Evolutionary conservation across 2,888 invertebrate species (phyloP).

Genomic region (Amiota mariae): DNA sequence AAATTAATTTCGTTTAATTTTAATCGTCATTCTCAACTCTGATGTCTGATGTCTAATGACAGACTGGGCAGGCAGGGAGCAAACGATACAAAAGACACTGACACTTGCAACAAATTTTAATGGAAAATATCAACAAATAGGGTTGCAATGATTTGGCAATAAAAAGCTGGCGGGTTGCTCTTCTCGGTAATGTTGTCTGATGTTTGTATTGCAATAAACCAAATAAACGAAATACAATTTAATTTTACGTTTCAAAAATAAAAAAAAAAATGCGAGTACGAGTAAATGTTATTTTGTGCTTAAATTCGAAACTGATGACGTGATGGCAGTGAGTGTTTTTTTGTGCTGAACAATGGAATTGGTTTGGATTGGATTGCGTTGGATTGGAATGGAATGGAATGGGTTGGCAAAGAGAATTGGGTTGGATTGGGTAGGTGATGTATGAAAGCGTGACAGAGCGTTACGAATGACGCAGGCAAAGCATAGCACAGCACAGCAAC

Average conservation of each 20-base stretch:
- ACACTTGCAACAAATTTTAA: constrained; percentile 33
- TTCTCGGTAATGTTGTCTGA: no score
- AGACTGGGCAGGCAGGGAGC: background rate
- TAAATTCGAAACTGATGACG: constrained; percentile 17
- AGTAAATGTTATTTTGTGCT: background rate
- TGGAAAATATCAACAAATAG: constrained; percentile 31
- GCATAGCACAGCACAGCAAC: background rate
- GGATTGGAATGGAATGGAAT: background rate
- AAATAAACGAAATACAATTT: constrained; percentile 43
- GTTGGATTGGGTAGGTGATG: background rate
- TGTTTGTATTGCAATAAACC: constrained; percentile 28
- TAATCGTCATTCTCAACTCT: constrained; percentile 1
- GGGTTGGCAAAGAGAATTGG: no score
- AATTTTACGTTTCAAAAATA: constrained; percentile 36
- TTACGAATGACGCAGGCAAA: constrained; percentile 9
- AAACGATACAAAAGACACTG: constrained; percentile 38
- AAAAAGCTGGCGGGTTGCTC: background rate
- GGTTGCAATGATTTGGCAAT: constrained; percentile 52
- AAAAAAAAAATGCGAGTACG: constrained; percentile 25
- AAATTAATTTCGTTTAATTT: constrained; percentile 43
- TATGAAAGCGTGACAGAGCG: constrained; percentile 17
- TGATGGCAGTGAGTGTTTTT: background rate
- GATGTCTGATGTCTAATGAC: background rate
- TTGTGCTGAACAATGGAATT: no score
- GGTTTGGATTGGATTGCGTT: no score